Conservation (phyloP, 2,797 vertebrate genomes). For the Notamacropus eugenii region DNA sequence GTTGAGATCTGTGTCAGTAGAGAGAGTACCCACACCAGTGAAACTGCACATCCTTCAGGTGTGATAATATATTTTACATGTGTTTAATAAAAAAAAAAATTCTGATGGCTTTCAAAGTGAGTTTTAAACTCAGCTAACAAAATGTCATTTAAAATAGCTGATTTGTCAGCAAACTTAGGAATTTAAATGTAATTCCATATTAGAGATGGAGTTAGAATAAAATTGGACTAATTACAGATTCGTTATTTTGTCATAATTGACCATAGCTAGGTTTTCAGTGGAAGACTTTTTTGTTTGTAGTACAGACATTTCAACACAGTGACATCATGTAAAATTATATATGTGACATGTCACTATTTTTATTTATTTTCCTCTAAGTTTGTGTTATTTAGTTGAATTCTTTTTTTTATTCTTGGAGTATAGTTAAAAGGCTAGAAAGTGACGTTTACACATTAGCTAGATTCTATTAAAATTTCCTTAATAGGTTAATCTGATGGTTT, state of each 20-base stretch:
- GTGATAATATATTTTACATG: constrained; percentile 11
- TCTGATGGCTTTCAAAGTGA: constrained; percentile 37
- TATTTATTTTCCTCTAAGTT: constrained; percentile 41
- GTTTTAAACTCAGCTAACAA: neutral
- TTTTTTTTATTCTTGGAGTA: constrained; percentile 32
- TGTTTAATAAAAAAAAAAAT: neutral
- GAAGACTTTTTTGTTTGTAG: constrained; percentile 36
- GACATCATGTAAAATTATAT: constrained; percentile 13
- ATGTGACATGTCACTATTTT: neutral
- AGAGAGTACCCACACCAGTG: neutral
- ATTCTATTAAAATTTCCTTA: constrained; percentile 24
- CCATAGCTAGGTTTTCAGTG: constrained; percentile 4
- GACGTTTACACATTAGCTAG: neutral
- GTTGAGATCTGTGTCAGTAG: neutral
- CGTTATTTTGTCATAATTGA: constrained; percentile 32
- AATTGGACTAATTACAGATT: constrained; percentile 34
- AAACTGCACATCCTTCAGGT: neutral
- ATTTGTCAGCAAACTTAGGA: constrained; percentile 21
- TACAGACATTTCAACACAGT: neutral
- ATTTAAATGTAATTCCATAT: neutral
- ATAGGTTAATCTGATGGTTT: constrained; percentile 11
- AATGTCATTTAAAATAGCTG: constrained; percentile 25
- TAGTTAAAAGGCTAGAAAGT: constrained; percentile 6
- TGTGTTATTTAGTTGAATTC: constrained; percentile 24
- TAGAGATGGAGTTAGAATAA: neutral